Percentiles rank a stretch among this genome's conserved stretches.
phyloP scores from a whole-genome alignment of 2,113 vertebrate genomes.

The Crotalus viridis region DNA sequence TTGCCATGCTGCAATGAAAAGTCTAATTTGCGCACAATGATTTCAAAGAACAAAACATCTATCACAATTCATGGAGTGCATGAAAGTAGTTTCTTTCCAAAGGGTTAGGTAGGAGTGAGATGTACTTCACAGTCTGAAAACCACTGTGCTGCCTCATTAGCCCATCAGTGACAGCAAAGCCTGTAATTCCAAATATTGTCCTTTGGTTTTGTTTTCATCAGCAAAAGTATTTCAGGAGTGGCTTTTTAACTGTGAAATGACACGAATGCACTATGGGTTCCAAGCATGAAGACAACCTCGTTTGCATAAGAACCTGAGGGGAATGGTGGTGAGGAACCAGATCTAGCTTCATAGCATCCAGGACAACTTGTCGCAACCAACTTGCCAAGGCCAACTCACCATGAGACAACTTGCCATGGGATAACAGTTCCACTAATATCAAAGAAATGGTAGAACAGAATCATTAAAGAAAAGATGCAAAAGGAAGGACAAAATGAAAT shows the following conservation, averaged over 20 bases:
- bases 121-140: neutral
- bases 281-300: neutral
- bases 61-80: constrained; percentile 1
- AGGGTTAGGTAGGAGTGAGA: neutral
- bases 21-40: constrained; percentile 11
- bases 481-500: neutral
- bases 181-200: neutral
- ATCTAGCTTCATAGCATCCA: neutral
- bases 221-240: neutral
- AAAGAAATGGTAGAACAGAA: neutral
- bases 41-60: constrained; percentile 13
- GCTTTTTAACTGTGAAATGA: neutral
- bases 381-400: neutral
- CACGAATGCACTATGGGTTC: neutral
- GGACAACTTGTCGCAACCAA: neutral
- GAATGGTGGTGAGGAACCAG: neutral
- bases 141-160: neutral
- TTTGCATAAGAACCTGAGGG: neutral
- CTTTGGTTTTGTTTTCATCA: constrained; percentile 17
- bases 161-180: neutral
- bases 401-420: neutral
- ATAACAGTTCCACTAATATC: neutral
- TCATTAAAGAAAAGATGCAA: neutral
- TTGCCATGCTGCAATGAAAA: neutral
- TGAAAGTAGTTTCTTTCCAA: constrained; percentile 23